Evolutionary conservation across 2,888 invertebrate species (phyloP).

Genomic region (Parthenolecanium corni): DNA sequence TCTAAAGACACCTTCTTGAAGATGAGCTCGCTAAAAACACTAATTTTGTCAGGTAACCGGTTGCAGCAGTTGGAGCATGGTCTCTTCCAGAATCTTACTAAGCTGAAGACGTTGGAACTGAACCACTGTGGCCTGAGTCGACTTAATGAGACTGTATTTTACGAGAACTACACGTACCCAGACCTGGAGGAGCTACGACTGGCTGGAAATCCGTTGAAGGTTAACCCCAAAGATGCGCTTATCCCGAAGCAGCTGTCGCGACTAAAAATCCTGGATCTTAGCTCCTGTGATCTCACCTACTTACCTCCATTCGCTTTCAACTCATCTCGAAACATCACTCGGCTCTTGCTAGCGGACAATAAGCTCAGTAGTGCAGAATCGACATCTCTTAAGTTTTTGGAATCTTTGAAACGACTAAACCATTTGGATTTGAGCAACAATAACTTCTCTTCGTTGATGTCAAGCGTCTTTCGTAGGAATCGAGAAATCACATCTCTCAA

Average conservation of each 20-base stretch:
- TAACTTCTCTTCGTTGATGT: conserved; percentile 48
- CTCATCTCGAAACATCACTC: conserved; percentile 50
- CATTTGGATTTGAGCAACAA: conserved; percentile 53
- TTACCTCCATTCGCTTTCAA: conserved; percentile 50
- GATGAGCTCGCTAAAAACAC: conserved; percentile 53
- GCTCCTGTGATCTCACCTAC: conserved; percentile 51
- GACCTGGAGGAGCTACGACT: conserved; percentile 55
- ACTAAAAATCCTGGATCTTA: conserved; percentile 51
- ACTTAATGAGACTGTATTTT: conserved; percentile 52
- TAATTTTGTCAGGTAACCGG: conserved; percentile 57
- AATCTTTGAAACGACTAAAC: conserved; percentile 46
- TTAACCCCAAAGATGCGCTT: conserved; percentile 48
- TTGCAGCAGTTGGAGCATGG: conserved; percentile 54
- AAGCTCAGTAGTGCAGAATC: conserved; percentile 38
- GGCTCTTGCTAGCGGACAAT: conserved; percentile 50
- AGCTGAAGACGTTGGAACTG: conserved; percentile 53
- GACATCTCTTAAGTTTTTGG: conserved; percentile 45
- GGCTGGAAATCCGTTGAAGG: conserved; percentile 53
- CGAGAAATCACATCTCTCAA: conserved; percentile 49
- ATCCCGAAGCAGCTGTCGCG: conserved; percentile 54
- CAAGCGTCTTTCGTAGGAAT: conserved; percentile 44
- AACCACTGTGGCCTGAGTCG: conserved; percentile 55
- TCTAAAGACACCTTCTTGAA: conserved; percentile 54
- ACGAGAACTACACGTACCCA: conserved; percentile 53
- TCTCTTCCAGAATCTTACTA: conserved; percentile 54